Evolutionary conservation across 2,113 vertebrate species (phyloP).

Genomic region (Notiomystis cincta): DNA sequence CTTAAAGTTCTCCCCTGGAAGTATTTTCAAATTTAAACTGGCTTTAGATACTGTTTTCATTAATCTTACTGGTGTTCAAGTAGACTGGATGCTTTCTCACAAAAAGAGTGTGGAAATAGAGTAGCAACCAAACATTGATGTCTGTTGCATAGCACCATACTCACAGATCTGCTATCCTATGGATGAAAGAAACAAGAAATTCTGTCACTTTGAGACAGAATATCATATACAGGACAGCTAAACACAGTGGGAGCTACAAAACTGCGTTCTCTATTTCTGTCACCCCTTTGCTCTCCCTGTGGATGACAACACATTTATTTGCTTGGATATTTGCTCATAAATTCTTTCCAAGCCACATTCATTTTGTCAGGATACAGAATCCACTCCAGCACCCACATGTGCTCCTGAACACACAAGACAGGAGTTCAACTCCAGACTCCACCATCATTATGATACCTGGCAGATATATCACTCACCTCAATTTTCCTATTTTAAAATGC

Average conservation of each 20-base stretch:
- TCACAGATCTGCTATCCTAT: neutral
- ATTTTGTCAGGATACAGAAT: neutral
- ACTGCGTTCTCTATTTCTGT: neutral
- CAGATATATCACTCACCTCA: neutral
- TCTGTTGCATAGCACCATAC: neutral
- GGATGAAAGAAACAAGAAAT: neutral
- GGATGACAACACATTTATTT: neutral
- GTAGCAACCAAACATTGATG: neutral
- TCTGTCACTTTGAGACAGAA: neutral
- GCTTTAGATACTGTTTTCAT: neutral
- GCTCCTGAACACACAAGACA: neutral
- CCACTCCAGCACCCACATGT: fast-evolving
- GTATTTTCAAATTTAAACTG: neutral
- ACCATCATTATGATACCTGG: neutral
- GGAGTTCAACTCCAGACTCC: neutral
- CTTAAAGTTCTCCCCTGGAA: neutral
- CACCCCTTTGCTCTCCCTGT: neutral
- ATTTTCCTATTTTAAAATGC: neutral
- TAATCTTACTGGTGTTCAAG: neutral
- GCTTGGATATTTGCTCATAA: neutral
- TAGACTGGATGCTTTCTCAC: neutral
- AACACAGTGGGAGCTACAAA: neutral
- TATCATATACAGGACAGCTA: neutral
- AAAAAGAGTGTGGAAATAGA: neutral
- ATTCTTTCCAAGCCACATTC: neutral